Base-by-base conservation (phyloP, 2,113 vertebrate genomes). In the Varanus komodoensis region DNA sequence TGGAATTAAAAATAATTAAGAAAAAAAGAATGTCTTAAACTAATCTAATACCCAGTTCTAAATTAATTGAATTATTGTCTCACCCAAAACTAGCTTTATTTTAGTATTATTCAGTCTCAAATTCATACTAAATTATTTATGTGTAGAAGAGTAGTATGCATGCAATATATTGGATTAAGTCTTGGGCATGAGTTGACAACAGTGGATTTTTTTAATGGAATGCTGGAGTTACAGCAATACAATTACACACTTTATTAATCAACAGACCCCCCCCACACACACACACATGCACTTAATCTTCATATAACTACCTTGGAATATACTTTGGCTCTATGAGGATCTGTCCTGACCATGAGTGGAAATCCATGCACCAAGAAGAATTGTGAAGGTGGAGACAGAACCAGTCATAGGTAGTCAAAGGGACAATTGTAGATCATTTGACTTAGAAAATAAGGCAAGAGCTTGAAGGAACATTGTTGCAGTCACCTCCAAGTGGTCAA, bases 41-140 rank as follows among this genome's bases (percentile, higher is more conserved):
- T 11, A 84, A 44, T 44, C 38, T 44, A n/a, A 17, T 52, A 52
- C 3, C 17, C 23, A 9, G 25, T 73, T 86, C 50, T 74, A n/a
- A 73, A 69, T 73, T 29, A 19, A 15, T n/a, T 9, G 48, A 71
- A 84, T 32, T 21, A 86, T 25, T n/a, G 3, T 73, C 29, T 44
- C 4, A 85, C n/a, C 44, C 79, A 48, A 32, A 92, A 77, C 27
- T 27, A 89, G 29, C 57, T 48, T 90, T 80, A 83, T 50, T 23
- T 1, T 82, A 75, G 19, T 82, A 34, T 64, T 82, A 34, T 29
- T 64, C 8, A 61, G 38, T 8, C 54, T 54, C 54, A 54, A 12
- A 54, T 54, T 54, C 54, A 54, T 54, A 54, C 54, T 54, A 54
- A 54, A 54, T 54, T 8, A 54, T 54, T 17, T 64, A 11, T 11